Conservation (phyloP, 2,888 invertebrate species). For the Scaptomyza flava region DNA sequence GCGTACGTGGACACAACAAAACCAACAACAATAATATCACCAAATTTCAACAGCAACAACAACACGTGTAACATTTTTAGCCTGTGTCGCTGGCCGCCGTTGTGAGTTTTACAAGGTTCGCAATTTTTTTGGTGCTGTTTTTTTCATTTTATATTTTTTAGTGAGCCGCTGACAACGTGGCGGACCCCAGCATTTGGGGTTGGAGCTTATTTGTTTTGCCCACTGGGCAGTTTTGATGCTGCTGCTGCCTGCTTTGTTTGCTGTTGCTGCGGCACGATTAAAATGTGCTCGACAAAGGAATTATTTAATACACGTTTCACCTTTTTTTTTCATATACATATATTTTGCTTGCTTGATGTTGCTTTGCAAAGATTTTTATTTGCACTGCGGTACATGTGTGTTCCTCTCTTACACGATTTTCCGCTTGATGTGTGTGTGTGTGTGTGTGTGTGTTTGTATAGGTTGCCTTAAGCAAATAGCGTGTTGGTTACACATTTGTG, state of each 20-base stretch:
- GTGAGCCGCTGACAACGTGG: slow-evolving; percentile 55
- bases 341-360: not conserved
- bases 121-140: slow-evolving; percentile 44
- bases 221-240: slow-evolving; percentile 45
- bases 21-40: slow-evolving; percentile 44
- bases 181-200: slow-evolving; percentile 28
- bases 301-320: slow-evolving; percentile 79
- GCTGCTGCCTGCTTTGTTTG: slow-evolving; percentile 61
- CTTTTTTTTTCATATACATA: slow-evolving; percentile 46
- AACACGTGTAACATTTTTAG: slow-evolving; percentile 23
- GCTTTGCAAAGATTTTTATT: slow-evolving; percentile 69
- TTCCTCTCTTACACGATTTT: not conserved
- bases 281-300: slow-evolving; percentile 79
- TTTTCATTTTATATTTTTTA: slow-evolving; percentile 34
- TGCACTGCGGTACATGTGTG: slow-evolving; percentile 58
- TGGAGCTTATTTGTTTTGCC: slow-evolving; percentile 56
- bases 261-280: slow-evolving; percentile 73
- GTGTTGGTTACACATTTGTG: slow-evolving; percentile 78
- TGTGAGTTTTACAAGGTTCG: slow-evolving; percentile 74
- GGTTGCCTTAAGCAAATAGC: slow-evolving; percentile 73
- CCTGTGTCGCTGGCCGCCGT: slow-evolving; percentile 39
- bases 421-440: not conserved
- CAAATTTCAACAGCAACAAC: not conserved
- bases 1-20: slow-evolving; percentile 70
- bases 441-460: slow-evolving; percentile 40